A percentile compares a stretch with the other conserved stretches of the same genome.
Conservation (phyloP, 1,140 invertebrate genomes). For the Leptestheria dahalacensis region DNA sequence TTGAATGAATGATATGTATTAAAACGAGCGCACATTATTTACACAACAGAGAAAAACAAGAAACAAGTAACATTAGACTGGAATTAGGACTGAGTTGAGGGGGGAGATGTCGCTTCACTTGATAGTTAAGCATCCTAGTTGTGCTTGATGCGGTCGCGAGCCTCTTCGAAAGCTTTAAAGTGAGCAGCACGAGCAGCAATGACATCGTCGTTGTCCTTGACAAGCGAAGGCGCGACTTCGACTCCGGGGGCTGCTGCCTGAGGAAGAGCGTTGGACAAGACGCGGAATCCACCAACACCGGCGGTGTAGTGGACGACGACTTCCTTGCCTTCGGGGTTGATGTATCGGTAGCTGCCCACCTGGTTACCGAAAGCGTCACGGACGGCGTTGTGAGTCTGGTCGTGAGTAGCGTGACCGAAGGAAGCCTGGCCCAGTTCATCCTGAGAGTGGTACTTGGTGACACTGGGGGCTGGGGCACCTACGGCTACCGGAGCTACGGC, state of each 20-base stretch:
- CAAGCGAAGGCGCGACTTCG: conserved; percentile 22
- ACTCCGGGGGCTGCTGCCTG: conserved; percentile 23
- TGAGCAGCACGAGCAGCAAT: conserved; percentile 4
- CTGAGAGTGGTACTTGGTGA: conserved; percentile 34
- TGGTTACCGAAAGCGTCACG: conserved; percentile 36
- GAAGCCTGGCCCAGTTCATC: conserved; percentile 37
- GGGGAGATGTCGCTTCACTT: not conserved
- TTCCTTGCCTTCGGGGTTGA: conserved; percentile 35
- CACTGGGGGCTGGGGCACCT: not conserved
- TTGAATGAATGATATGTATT: not conserved
- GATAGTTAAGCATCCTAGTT: not conserved
- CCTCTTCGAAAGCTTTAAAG: conserved; percentile 21
- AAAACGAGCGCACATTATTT: not conserved
- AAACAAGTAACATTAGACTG: no score
- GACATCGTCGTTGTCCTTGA: conserved; percentile 24
- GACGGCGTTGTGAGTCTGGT: conserved; percentile 33
- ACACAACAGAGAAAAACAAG: no score
- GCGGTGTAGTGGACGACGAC: conserved; percentile 35
- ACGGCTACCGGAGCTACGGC: not conserved
- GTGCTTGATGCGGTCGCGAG: conserved; percentile 11
- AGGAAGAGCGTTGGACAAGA: conserved; percentile 33
- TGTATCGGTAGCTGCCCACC: conserved; percentile 38
- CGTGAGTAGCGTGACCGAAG: conserved; percentile 38
- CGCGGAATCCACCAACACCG: conserved; percentile 36
- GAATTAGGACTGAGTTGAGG: no score